Conservation (phyloP, 2,113 vertebrate genomes). For the Vicugna pacos region DNA sequence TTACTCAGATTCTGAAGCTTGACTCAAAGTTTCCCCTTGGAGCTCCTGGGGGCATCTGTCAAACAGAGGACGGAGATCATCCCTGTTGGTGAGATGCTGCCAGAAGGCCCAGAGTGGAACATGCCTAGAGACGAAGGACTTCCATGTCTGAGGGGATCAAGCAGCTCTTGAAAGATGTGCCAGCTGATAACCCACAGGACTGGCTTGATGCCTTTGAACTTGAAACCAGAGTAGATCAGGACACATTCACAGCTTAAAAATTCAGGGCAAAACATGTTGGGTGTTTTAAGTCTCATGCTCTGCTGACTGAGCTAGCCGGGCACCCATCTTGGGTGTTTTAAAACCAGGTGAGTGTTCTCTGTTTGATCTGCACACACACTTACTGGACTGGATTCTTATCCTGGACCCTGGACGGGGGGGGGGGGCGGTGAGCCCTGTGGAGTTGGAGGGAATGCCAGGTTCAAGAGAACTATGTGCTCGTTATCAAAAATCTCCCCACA, state of each 20-base stretch:
- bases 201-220: slow-evolving; percentile 96
- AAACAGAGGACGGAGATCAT: slow-evolving; percentile 95
- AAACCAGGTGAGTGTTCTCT: slow-evolving; percentile 84
- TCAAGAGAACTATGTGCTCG: neutral
- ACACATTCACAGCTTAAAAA: slow-evolving; percentile 92
- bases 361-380: slow-evolving; percentile 52
- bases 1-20: neutral
- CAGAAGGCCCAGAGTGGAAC: slow-evolving; percentile 98
- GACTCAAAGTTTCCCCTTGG: slow-evolving; percentile 46
- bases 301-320: too few relatives aligned
- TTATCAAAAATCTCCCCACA: neutral
- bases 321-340: slow-evolving; percentile 81
- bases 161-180: slow-evolving; percentile 96
- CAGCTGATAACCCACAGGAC: slow-evolving; percentile 96
- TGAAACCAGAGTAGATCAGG: slow-evolving; percentile 95
- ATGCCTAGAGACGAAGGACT: slow-evolving; percentile 95
- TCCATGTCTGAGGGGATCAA: slow-evolving; percentile 96
- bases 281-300: slow-evolving; percentile 77
- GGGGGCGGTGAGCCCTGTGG: too few relatives aligned
- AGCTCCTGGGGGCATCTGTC: slow-evolving; percentile 96
- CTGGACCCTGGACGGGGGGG: neutral
- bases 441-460: neutral
- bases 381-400: neutral
- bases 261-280: slow-evolving; percentile 84
- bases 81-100: slow-evolving; percentile 95